Conservation (phyloP, 2,888 invertebrate species). For the Marronus borbonicus region DNA sequence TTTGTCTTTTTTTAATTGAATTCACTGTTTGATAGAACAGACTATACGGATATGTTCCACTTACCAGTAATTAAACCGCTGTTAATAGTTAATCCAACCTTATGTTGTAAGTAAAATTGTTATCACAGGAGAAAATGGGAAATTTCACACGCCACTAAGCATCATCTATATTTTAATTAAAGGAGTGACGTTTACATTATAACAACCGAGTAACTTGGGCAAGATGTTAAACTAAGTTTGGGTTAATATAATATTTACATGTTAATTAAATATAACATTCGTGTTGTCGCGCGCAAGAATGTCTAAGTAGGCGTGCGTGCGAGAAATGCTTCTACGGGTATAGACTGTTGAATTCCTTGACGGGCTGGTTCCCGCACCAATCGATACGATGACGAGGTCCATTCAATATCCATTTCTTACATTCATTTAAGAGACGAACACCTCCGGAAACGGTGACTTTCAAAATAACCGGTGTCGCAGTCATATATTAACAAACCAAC, state of each 20-base stretch:
- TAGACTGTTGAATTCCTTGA: slow-evolving; percentile 10
- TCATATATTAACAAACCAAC: not conserved
- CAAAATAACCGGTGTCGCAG: slow-evolving; percentile 14
- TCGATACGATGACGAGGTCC: not conserved
- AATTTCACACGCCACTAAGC: not conserved
- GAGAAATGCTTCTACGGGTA: not conserved
- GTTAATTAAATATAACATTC: slow-evolving; percentile 37
- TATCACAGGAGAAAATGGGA: not conserved
- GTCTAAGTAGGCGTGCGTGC: slow-evolving; percentile 8
- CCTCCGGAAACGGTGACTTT: slow-evolving; percentile 38
- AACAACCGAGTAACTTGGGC: slow-evolving; percentile 8
- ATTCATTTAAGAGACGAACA: slow-evolving; percentile 25
- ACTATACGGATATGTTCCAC: no score
- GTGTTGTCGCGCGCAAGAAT: not conserved
- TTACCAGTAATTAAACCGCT: no score
- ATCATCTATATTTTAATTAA: slow-evolving; percentile 36
- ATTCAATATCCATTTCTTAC: slow-evolving; percentile 28
- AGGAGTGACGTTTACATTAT: slow-evolving; percentile 9
- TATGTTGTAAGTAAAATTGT: no score
- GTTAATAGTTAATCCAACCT: no score
- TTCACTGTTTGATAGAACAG: no score
- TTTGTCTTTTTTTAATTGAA: no score
- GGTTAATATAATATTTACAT: slow-evolving; percentile 43
- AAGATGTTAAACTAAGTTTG: slow-evolving; percentile 17
- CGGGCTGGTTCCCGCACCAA: slow-evolving; percentile 19